Conservation (phyloP, 2,797 vertebrate species). For the Cetoscarus ocellatus region DNA sequence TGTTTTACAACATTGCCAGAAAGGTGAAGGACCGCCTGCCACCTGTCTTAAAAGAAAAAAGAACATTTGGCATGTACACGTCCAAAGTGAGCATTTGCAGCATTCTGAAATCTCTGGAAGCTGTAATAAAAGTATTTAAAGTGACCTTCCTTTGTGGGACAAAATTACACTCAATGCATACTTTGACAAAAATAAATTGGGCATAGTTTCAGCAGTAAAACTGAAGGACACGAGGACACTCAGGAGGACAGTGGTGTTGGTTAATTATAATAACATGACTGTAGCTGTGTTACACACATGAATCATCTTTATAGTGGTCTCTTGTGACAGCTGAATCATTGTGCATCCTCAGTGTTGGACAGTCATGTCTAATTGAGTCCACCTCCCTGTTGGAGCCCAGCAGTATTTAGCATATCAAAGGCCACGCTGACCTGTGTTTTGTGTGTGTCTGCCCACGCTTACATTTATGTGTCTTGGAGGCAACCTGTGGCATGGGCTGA, state of each 20-base stretch:
- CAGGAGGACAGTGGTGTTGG: background rate
- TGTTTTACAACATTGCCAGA: no score
- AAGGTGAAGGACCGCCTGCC: no score
- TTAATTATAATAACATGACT: background rate
- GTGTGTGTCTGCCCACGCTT: background rate
- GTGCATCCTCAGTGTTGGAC: constrained; percentile 18
- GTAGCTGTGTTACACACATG: constrained; percentile 2
- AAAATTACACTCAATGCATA: background rate
- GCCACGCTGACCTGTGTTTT: constrained; percentile 40
- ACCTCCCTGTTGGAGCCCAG: constrained; percentile 37
- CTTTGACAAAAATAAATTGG: background rate
- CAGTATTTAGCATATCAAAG: constrained; percentile 62
- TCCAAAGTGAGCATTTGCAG: no score
- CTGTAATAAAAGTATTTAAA: background rate
- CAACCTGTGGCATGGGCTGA: constrained; percentile 51
- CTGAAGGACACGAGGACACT: background rate
- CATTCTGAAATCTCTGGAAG: no score
- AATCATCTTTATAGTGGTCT: constrained; percentile 1
- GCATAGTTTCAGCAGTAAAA: background rate
- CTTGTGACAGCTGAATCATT: constrained; percentile 7
- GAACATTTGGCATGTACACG: no score
- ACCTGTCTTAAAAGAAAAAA: no score
- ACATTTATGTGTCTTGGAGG: constrained; percentile 10
- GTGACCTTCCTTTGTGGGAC: background rate
- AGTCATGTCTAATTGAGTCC: constrained; percentile 49